Base-by-base conservation (phyloP, 2,797 vertebrate species). In the Pempheris klunzingeri region DNA sequence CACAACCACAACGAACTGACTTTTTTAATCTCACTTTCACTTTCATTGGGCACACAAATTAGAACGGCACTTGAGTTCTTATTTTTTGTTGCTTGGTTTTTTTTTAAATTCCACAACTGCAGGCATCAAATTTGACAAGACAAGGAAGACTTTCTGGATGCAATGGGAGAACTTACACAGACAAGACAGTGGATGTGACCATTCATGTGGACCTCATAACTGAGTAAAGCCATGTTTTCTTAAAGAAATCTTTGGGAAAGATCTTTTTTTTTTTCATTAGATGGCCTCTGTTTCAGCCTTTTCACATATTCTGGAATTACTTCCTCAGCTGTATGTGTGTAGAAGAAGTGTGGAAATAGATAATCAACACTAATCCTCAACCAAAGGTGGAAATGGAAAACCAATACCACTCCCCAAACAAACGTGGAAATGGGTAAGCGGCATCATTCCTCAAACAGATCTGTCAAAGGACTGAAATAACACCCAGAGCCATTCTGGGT, bases 31-130 rank as follows among this genome's bases (percentile, higher is more conserved):
- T 18, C 20, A 68, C 20, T 54, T 73, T 64, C 46, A 54, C 36
- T 46, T 74, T 43, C 26, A 72, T 59, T 30, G 38, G 59, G 20
- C 64, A 20, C 38, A 76, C 34, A 22, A 65, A 76, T 60, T 53
- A 59, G 24, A 61, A n/a, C 1, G 49, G 54, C 5, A 38, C 34
- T 74, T 28, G 7, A 62, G 26, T 50, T 82, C 32, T 15, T 10
- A 36, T 60, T 71, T 30, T 75, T 55, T 36, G 11, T 38, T 32
- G 30, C 13, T 36, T 38, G 36, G 30, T 12, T 63, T 7, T 4
- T 7, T 58, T 60, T 65, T 62, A 54, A 17, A n/a, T 50, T n/a
- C 17, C 4, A 2, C 49, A 62, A 46, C 24, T 55, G 36, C 38
- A 65, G 28, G 4, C 26, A 34, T 59, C 38, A 2, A 3, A 68